Conservation (phyloP, 2,888 invertebrate genomes). For the Drepanosiphum platanoidis region DNA sequence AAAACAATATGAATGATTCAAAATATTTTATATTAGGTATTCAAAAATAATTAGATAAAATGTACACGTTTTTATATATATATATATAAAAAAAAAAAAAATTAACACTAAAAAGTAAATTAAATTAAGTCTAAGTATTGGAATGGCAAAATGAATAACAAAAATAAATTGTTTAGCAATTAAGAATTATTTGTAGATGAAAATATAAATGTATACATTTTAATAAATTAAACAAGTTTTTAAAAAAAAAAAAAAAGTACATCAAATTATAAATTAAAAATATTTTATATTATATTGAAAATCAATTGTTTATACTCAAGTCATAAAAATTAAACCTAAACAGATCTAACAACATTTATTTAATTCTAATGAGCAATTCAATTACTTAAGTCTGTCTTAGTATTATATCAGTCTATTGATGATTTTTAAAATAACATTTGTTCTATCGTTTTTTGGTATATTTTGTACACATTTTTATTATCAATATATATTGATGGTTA, state of each 20-base stretch:
- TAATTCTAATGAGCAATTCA: constrained; percentile 57
- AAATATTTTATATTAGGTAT: constrained; percentile 21
- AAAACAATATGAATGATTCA: constrained; percentile 20
- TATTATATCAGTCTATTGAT: constrained; percentile 51
- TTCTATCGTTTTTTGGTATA: constrained; percentile 52
- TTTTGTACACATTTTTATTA: constrained; percentile 51
- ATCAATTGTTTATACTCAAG: constrained; percentile 27
- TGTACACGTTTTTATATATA: constrained; percentile 19
- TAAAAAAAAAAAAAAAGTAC: too few relatives aligned
- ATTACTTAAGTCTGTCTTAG: constrained; percentile 43
- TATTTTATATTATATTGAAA: constrained; percentile 19
- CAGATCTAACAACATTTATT: constrained; percentile 42
- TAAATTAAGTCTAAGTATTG: constrained; percentile 25
- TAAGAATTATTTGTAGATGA: not conserved
- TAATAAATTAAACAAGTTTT: constrained; percentile 13
- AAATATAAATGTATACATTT: not conserved
- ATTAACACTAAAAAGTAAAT: constrained; percentile 18
- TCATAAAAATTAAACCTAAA: constrained; percentile 23
- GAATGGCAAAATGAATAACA: constrained; percentile 34
- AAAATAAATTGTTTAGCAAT: constrained; percentile 1
- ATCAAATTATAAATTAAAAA: constrained; percentile 15
- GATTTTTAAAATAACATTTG: constrained; percentile 32
- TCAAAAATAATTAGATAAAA: constrained; percentile 27
- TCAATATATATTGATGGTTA: constrained; percentile 18
- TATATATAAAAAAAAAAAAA: not conserved